phyloP scores from a whole-genome alignment of 2,113 vertebrate genomes.

The Pogonocichla stellata region DNA sequence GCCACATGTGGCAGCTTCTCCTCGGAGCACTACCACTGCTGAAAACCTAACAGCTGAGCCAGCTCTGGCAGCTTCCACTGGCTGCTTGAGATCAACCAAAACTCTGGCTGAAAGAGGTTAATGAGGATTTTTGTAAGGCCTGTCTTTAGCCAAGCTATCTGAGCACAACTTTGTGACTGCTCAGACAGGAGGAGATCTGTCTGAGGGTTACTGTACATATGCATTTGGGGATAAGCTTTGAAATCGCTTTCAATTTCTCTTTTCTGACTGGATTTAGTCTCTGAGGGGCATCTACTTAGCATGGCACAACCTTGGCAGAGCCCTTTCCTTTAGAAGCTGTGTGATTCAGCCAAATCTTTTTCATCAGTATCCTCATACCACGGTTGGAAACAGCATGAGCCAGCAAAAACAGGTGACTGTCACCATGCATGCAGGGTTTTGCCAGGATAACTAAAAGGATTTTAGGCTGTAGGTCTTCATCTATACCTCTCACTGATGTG shows the following conservation, averaged over 20 bases:
- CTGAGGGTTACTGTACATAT: background rate
- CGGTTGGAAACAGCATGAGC: background rate
- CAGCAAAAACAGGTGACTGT: background rate
- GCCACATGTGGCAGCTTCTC: background rate
- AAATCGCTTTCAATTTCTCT: background rate
- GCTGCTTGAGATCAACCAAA: background rate
- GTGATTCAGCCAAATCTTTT: background rate
- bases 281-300: background rate
- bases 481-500: background rate
- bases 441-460: background rate
- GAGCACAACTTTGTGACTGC: background rate
- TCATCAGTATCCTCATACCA: background rate
- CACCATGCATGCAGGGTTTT: background rate
- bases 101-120: background rate
- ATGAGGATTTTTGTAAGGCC: background rate
- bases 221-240: background rate
- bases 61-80: background rate
- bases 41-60: background rate
- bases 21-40: background rate
- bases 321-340: background rate
- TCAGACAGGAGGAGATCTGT: background rate
- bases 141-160: background rate
- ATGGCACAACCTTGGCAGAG: background rate
- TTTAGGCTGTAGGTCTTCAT: background rate
- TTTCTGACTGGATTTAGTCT: background rate